Evolutionary conservation across 2,113 vertebrate species (phyloP), one percentile per base, ranked within the genome.

Genomic region (Lucifuga dentata): DNA sequence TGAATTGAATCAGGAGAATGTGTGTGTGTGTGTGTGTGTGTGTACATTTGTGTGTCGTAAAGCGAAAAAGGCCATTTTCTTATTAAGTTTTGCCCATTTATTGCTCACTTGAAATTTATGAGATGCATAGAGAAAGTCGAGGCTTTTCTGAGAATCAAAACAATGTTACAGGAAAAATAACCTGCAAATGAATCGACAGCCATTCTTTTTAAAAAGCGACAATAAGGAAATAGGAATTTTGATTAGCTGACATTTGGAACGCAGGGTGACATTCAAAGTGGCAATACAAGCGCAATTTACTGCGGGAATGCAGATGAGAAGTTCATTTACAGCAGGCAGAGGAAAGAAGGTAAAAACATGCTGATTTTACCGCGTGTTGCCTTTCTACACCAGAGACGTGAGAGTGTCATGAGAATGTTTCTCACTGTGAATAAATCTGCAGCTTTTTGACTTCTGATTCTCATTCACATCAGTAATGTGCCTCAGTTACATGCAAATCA

Each of bases 241-340:
- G 83, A 87, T 83, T 76, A 80, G 81, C 41, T 92, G 91, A 89
- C 88, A 91, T 91, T 89, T 92, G 60, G 70, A 83, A 68, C 50
- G 48, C 33, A 40, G 50, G 38, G 50, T 87, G 86, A 83, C 85
- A 86, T 91, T 89, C 77, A 85, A 49, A 63, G 46, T 72, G 55
- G 51, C 53, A 52, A 63, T n/a, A 64, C 52, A 76, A 41, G 72
- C 55, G 73, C 65, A 80, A 68, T 74, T 86, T 58, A 62, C 24
- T 15, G 11, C 39, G 51, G 70, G 80, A 86, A 87, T 82, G 74
- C 58, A 70, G 76, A 88, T 83, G 81, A 82, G 71, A 51, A 53
- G 69, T 38, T 73, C 65, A 78, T 67, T 65, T 68, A 48, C 21
- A 51, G 21, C 61, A 49, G 48, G 44, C 45, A 52, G 48, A 61